These are phyloP conservation scores for Bhutanitis thaidina DNA, from an alignment of 2,888 invertebrate genomes.

Conservation along the genomic window DNA sequence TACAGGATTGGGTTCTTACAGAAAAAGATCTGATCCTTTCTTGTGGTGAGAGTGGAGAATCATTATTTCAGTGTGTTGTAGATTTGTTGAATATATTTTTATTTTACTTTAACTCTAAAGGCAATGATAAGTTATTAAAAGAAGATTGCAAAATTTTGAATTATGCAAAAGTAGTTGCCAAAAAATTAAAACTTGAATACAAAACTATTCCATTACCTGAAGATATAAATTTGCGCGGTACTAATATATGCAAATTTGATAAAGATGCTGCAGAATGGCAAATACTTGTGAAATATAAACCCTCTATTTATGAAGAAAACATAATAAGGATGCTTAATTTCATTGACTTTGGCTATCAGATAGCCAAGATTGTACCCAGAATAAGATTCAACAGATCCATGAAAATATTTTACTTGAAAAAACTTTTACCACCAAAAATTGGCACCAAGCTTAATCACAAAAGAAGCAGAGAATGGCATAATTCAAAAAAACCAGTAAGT, in stretches of 20 bases:
- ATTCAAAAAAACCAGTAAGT: constrained; percentile 62
- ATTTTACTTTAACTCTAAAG: constrained; percentile 77
- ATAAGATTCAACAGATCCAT: constrained; percentile 81
- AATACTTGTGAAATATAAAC: constrained; percentile 71
- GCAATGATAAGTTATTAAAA: constrained; percentile 31
- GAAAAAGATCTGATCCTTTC: constrained; percentile 89
- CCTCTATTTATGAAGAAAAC: constrained; percentile 84
- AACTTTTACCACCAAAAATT: constrained; percentile 47
- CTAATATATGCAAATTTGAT: constrained; percentile 83
- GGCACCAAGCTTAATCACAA: constrained; percentile 63
- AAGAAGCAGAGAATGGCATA: constrained; percentile 67
- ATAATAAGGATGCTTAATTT: constrained; percentile 88
- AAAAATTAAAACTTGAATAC: constrained; percentile 80
- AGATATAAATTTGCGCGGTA: constrained; percentile 86
- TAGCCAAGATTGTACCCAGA: constrained; percentile 83
- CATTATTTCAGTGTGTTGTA: constrained; percentile 88
- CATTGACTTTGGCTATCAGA: constrained; percentile 88
- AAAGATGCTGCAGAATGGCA: constrained; percentile 87
- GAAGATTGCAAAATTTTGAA: constrained; percentile 48
- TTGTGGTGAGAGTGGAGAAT: constrained; percentile 88
- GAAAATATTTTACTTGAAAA: constrained; percentile 69
- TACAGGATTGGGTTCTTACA: constrained; percentile 91
- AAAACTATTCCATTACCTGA: constrained; percentile 85
- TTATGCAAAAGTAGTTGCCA: constrained; percentile 53
- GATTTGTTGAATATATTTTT: constrained; percentile 90